Evolutionary conservation across 2,888 invertebrate genomes (phyloP).

Genomic region (Rhagonycha lutea): DNA sequence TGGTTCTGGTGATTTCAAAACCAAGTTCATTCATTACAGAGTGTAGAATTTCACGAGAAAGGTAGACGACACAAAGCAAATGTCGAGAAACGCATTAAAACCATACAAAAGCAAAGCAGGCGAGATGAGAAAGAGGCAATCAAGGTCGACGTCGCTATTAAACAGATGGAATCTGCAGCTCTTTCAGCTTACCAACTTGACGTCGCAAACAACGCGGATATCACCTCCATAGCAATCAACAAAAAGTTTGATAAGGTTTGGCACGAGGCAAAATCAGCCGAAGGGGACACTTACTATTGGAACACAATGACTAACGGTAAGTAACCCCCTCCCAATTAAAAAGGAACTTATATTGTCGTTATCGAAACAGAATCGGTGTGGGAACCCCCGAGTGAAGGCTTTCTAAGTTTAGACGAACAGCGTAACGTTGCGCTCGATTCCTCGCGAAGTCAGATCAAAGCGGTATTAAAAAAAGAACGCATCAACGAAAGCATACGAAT

Average conservation of each 20-base stretch:
- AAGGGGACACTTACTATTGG: conserved; percentile 85
- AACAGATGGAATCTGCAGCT: conserved; percentile 89
- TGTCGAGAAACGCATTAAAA: conserved; percentile 83
- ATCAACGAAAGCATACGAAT: conserved; percentile 33
- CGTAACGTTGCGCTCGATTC: conserved; percentile 58
- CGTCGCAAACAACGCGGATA: conserved; percentile 70
- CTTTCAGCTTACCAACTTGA: conserved; percentile 87
- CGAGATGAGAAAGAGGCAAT: conserved; percentile 78
- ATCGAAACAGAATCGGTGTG: conserved; percentile 69
- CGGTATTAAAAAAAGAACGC: conserved; percentile 42
- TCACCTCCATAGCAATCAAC: conserved; percentile 61
- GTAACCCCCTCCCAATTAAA: conserved; percentile 6
- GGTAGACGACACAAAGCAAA: conserved; percentile 91
- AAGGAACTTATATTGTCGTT: neutral
- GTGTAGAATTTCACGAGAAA: conserved; percentile 92
- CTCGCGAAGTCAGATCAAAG: conserved; percentile 54
- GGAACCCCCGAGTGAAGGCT: conserved; percentile 76
- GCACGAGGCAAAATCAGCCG: conserved; percentile 78
- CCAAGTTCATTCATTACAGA: conserved; percentile 61
- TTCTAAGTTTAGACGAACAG: conserved; percentile 68
- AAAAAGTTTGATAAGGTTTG: conserved; percentile 60
- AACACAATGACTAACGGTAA: conserved; percentile 80
- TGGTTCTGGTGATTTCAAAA: neutral
- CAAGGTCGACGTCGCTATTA: conserved; percentile 78
- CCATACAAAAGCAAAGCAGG: conserved; percentile 81